Evolutionary conservation across 2,888 invertebrate genomes (phyloP).

Genomic region (Hydrotaea cyrtoneurina): DNA sequence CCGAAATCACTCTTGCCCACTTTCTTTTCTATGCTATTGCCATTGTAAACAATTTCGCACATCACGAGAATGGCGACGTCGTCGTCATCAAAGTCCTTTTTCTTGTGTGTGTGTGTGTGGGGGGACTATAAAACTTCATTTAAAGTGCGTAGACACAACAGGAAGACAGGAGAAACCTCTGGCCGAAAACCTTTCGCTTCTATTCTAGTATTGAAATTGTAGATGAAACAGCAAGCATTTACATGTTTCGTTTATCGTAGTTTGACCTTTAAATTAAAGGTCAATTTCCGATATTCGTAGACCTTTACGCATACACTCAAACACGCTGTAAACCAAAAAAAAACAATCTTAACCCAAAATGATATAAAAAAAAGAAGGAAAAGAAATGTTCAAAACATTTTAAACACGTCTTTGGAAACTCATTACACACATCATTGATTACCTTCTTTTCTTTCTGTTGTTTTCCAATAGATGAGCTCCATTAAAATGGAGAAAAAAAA

Average conservation of each 20-base stretch:
- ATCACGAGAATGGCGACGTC: conserved; percentile 14
- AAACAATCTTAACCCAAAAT: not conserved
- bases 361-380: not conserved
- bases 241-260: conserved; percentile 31
- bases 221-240: not conserved
- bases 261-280: conserved; percentile 63
- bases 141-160: not conserved
- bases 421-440: conserved; percentile 67
- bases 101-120: not conserved
- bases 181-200: not conserved
- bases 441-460: not conserved
- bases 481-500: not conserved
- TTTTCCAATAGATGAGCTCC: not conserved
- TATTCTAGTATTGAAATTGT: not conserved
- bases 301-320: not conserved
- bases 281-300: conserved; percentile 34
- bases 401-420: conserved; percentile 41
- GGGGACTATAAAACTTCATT: conserved; percentile 20
- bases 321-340: conserved; percentile 6
- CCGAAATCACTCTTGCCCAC: not conserved
- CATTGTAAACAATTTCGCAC: conserved; percentile 29
- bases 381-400: not conserved
- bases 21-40: conserved; percentile 7
- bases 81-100: not conserved
- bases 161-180: not conserved